phyloP scores from a whole-genome alignment of 2,113 vertebrate species.

The Muscicapa adusta region DNA sequence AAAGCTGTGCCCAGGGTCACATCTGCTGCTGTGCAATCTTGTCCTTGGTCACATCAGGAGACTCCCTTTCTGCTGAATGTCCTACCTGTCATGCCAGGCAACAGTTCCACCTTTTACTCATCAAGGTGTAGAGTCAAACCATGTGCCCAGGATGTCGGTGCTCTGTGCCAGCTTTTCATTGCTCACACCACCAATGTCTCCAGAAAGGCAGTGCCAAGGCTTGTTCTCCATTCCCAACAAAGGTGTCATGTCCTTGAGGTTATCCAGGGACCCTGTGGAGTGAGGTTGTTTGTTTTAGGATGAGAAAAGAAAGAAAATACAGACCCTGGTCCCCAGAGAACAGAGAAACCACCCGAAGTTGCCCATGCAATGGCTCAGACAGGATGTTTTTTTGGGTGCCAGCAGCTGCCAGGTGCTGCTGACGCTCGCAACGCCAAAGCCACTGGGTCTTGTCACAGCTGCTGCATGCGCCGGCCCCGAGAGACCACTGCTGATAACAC shows the following conservation, averaged over 20 bases:
- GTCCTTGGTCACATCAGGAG: rapidly evolving
- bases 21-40: background rate
- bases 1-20: background rate
- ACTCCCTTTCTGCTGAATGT: background rate
- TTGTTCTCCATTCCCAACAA: background rate
- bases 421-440: background rate
- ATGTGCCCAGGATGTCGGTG: background rate
- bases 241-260: background rate
- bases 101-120: background rate
- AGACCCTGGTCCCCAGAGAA: background rate
- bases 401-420: background rate
- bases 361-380: background rate
- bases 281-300: background rate
- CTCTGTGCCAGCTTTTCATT: background rate
- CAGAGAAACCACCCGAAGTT: background rate
- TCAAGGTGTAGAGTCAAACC: background rate
- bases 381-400: background rate
- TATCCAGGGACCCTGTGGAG: background rate
- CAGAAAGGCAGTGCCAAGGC: background rate
- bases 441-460: conserved; percentile 15
- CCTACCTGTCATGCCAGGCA: background rate
- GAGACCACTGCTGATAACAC: conserved; percentile 69
- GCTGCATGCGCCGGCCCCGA: background rate
- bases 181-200: background rate
- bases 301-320: background rate